A percentile compares a stretch with the other conserved stretches of the same genome.
phyloP scores from a whole-genome alignment of 2,113 vertebrate genomes.

The Rhabdornis inornatus region DNA sequence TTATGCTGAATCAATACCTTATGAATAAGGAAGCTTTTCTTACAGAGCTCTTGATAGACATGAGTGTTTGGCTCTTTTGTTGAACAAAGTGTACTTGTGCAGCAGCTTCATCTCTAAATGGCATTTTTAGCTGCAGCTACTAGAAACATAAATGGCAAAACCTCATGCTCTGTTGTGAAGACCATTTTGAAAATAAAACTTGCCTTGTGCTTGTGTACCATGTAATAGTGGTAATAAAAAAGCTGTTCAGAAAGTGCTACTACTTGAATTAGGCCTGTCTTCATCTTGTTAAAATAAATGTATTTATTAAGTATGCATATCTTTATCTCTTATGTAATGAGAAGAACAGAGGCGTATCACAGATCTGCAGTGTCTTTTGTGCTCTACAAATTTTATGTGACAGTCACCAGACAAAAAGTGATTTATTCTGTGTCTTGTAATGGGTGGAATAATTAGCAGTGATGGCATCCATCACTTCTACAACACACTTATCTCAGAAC shows the following conservation, averaged over 20 bases:
- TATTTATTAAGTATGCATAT: constrained; percentile 54
- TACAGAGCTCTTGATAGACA: background rate
- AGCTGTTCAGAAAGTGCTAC: background rate
- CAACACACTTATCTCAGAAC: constrained; percentile 60
- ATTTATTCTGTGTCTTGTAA: constrained; percentile 73
- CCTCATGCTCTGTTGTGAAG: background rate
- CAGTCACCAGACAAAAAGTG: constrained; percentile 71
- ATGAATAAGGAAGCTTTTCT: constrained; percentile 21
- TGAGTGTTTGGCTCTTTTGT: background rate
- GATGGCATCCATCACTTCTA: constrained; percentile 72
- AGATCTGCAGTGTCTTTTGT: constrained; percentile 60
- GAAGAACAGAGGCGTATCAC: constrained; percentile 45
- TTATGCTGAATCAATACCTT: background rate
- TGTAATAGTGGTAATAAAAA: background rate
- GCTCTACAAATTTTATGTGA: constrained; percentile 50
- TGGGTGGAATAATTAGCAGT: constrained; percentile 73
- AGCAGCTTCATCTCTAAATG: background rate
- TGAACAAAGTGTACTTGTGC: constrained; percentile 23
- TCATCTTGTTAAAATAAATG: constrained; percentile 47
- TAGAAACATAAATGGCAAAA: constrained; percentile 6
- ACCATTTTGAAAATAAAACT: constrained; percentile 19
- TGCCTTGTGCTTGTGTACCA: background rate
- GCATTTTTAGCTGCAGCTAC: constrained; percentile 3
- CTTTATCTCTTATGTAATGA: constrained; percentile 47
- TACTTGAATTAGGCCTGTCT: constrained; percentile 36